These are phyloP conservation scores for Trichechus manatus DNA, from an alignment of 2,113 vertebrate species.

Conservation along the genomic window DNA sequence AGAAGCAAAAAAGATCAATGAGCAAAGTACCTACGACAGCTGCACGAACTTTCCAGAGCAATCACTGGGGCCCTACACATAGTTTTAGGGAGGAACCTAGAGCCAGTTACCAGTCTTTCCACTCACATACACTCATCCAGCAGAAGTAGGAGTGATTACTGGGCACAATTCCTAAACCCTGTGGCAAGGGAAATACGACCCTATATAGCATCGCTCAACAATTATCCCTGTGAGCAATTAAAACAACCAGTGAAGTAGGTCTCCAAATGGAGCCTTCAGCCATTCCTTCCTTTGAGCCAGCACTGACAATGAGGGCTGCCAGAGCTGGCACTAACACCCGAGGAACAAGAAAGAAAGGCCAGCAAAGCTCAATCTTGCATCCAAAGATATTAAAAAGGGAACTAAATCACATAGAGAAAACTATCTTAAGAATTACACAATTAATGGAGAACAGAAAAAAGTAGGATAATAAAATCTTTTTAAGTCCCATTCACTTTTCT, in stretches of 20 bases:
- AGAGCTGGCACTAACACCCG: not conserved
- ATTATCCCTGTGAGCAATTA: conserved; percentile 71
- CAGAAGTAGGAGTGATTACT: conserved; percentile 56
- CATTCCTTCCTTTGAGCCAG: conserved; percentile 51
- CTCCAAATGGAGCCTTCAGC: conserved; percentile 65
- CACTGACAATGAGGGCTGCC: conserved; percentile 19
- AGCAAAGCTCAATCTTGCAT: conserved; percentile 40
- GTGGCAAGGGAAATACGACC: conserved; percentile 59
- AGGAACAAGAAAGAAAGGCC: conserved; percentile 58
- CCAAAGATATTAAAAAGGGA: conserved; percentile 63
- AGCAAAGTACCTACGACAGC: not conserved
- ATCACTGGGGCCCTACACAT: not conserved
- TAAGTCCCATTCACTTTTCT: conserved; percentile 38
- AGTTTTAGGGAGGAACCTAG: conserved; percentile 1
- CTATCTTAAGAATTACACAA: conserved; percentile 29
- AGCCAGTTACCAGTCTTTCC: conserved; percentile 46
- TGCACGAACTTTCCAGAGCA: not conserved
- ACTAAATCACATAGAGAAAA: conserved; percentile 47
- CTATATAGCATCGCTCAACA: conserved; percentile 63
- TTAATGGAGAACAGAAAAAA: conserved; percentile 15
- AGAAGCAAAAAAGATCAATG: not conserved
- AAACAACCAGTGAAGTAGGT: conserved; percentile 69
- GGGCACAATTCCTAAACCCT: conserved; percentile 64
- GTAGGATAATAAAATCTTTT: conserved; percentile 2
- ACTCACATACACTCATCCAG: conserved; percentile 43